Base-by-base conservation (phyloP, 2,888 invertebrate genomes). In the Pharmacophagus antenor region DNA sequence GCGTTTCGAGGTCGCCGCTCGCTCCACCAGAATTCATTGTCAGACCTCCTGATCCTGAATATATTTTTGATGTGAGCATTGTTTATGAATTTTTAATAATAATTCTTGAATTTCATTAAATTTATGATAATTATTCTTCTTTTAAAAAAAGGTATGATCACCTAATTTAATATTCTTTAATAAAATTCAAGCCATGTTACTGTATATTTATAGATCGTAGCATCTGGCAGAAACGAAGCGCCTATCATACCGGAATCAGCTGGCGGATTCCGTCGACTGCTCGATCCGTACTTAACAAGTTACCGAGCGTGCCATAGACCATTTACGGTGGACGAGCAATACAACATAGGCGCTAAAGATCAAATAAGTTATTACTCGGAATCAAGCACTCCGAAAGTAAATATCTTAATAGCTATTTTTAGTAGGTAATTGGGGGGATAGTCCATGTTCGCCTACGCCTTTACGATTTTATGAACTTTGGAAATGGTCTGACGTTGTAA, bases 301-400 rank as follows among this genome's bases (percentile, higher is more conserved):
- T 85, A 88, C 59, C 77, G 88, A 57, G 58, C 70, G 1, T 73
- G 67, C 47, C 79, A 88, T 62, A 80, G 75, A 42, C 85, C 84
- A 0, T 89, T 85, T 55, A 75, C 84, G 3, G 54, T 70, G 3
- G 83, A 84, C 17, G 88, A 89, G 17, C 86, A 85, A 63, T 84
- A 83, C 58, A 84, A 84, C 0, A 82, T 89, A 25, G 87, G 79
- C 1, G 83, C 84, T 1, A 89, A 88, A 59, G 90, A 91, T 55
- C 89, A 88, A 1, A 86, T 91, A 37, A 90, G 89, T 2, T 81
- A 80, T 48, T 90, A 88, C 60, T 79, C 89, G 0, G 88, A 86
- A 65, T 77, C 74, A 48, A 74, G 82, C 64, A 66, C 72, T 15
- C 88, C 88, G 2, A 88, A 79, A 41, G 55, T 37, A 41, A 55